Conservation (phyloP, 2,113 vertebrate genomes). For the Antidorcas marsupialis region DNA sequence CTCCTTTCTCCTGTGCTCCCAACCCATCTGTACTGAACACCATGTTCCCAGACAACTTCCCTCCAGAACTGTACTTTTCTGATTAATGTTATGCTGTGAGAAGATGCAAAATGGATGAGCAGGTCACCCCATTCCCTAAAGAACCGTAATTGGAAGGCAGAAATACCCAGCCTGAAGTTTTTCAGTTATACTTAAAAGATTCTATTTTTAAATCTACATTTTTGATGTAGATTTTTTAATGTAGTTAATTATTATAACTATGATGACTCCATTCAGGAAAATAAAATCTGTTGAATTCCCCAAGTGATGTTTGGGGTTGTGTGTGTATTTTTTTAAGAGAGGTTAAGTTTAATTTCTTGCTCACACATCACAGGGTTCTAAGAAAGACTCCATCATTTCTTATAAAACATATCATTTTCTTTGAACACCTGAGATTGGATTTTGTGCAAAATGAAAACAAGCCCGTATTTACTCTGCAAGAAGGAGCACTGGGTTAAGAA, state of each 20-base stretch:
- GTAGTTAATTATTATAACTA: neutral
- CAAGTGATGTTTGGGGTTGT: neutral
- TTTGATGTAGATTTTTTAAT: neutral
- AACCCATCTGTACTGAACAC: neutral
- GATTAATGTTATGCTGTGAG: constrained; percentile 30
- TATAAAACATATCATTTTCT: neutral
- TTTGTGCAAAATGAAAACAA: constrained; percentile 22
- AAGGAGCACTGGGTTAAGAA: neutral
- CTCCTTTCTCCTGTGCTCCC: neutral
- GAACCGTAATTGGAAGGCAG: neutral
- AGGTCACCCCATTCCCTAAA: constrained; percentile 34
- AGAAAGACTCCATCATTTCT: neutral
- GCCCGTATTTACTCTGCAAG: constrained; percentile 21
- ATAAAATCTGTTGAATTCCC: neutral
- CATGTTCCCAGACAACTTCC: constrained; percentile 40
- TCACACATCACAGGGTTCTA: neutral
- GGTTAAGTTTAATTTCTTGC: neutral
- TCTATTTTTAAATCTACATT: constrained; percentile 23
- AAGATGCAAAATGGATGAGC: constrained; percentile 30
- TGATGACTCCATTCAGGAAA: neutral
- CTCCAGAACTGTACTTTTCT: constrained; percentile 42
- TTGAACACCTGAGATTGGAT: neutral
- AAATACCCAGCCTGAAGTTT: neutral
- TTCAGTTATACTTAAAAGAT: neutral
- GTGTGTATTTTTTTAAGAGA: neutral